Evolutionary conservation across 2,113 vertebrate species (phyloP), one percentile per base, ranked within the genome.

Genomic region (Dermatemys mawii): DNA sequence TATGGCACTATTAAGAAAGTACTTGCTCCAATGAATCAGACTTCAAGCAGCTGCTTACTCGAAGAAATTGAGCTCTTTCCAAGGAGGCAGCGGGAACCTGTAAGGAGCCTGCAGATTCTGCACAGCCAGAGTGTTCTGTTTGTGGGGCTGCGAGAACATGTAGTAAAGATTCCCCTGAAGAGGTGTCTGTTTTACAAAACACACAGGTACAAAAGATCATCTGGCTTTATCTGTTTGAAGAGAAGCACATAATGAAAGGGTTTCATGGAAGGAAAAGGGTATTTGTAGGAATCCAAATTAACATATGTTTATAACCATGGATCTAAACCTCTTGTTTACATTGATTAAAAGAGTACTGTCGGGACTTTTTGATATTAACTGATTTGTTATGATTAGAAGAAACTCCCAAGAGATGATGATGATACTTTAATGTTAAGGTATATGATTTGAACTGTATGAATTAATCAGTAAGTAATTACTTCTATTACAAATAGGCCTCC

Each of bases 1-100:
- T 99, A 99, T 3, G 99, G 99, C 24, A 99, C 99, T 79, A 99
- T 99, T 96, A 99, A 99, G 95, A 99, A 99, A 96, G 99, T 99
- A 55, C 99, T 99, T 38, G 99, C 99, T 1, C 99, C 99, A 1
- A 86, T 99, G 96, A 99, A 98, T 94, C 98, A 98, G 96, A 98
- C 98, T 87, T 98, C 97, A 19, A 98, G 98, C 96, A 99, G 99
- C 98, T 99, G 99, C 88, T 96, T 99, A 94, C 98, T 99, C 22
- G 99, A 99, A 90, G 99, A 99, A 97, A 99, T 99, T 8, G 99
- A 99, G 93, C 96, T 99, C 88, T 98, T 99, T 93, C 98, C 99
- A 0, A 97, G 98, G 91, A 98, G 98, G 95, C 98, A 97, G 93
- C 95, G 96, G 81, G 99, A 99, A 89, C 98, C 98, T 46, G 98